Evolutionary conservation across 2,888 invertebrate genomes (phyloP).

Genomic region (Eugnorisma glareosa): DNA sequence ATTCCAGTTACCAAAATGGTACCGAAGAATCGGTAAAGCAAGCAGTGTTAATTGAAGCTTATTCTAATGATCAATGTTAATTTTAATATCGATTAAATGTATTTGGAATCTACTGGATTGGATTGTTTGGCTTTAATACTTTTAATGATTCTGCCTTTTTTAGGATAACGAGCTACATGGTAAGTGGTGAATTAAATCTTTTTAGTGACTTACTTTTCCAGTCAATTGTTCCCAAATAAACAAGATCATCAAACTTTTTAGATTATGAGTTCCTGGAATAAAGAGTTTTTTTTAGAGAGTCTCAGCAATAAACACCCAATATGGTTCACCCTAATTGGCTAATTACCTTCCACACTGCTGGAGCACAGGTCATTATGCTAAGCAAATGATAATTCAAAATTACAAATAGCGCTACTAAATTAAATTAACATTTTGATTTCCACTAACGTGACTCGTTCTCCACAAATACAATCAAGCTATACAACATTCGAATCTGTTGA

Average conservation of each 20-base stretch:
- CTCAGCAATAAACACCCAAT: background rate
- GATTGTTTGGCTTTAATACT: background rate
- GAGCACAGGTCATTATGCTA: background rate
- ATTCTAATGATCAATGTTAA: background rate
- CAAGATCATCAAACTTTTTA: background rate
- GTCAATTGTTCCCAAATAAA: background rate
- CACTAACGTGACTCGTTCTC: conserved; percentile 29
- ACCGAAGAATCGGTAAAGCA: no score
- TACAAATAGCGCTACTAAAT: background rate
- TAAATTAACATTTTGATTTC: conserved; percentile 44
- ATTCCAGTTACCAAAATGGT: no score
- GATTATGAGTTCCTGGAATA: background rate
- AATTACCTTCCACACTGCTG: background rate
- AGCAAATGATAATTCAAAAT: background rate
- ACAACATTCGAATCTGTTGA: conserved; percentile 26
- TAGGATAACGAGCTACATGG: background rate
- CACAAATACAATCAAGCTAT: conserved; percentile 33
- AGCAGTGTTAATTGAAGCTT: background rate
- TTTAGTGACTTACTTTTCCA: background rate
- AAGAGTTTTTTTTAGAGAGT: background rate
- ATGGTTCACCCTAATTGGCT: no score
- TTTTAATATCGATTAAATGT: background rate
- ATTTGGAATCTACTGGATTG: background rate
- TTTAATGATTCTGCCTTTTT: background rate
- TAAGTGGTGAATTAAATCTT: background rate